Conservation (phyloP, 2,888 invertebrate genomes). For the Erebia palarica region DNA sequence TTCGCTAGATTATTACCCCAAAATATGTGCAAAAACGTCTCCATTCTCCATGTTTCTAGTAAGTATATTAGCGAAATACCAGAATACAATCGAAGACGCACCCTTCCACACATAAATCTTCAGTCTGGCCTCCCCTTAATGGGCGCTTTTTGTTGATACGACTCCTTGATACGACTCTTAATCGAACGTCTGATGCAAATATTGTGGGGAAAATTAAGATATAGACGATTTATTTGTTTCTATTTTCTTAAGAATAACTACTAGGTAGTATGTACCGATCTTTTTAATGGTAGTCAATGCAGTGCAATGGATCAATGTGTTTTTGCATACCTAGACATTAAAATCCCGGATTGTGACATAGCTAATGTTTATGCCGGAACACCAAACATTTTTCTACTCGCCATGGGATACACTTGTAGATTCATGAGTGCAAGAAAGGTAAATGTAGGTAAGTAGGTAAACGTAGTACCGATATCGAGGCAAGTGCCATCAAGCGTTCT, state of each 20-base stretch:
- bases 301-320: too few relatives aligned
- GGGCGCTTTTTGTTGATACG: conserved; percentile 62
- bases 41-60: conserved; percentile 9
- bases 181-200: conserved; percentile 58
- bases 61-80: conserved; percentile 29
- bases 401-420: too few relatives aligned
- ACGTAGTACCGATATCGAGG: too few relatives aligned
- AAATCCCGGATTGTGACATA: too few relatives aligned
- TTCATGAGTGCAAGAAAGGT: too few relatives aligned
- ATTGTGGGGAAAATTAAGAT: conserved; percentile 46
- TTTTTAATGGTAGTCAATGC: neutral
- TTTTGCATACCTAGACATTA: too few relatives aligned
- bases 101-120: conserved; percentile 62
- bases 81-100: conserved; percentile 46
- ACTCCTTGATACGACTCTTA: conserved; percentile 54
- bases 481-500: too few relatives aligned
- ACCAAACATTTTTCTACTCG: too few relatives aligned
- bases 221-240: conserved; percentile 27
- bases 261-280: neutral
- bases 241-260: neutral
- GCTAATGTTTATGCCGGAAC: too few relatives aligned
- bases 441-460: too few relatives aligned
- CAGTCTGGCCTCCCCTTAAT: conserved; percentile 56
- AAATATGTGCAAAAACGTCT: conserved; percentile 14
- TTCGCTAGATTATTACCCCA: neutral